These are phyloP conservation scores for Orthosia gracilis DNA, from an alignment of 2,888 invertebrate species.

Conservation along the genomic window DNA sequence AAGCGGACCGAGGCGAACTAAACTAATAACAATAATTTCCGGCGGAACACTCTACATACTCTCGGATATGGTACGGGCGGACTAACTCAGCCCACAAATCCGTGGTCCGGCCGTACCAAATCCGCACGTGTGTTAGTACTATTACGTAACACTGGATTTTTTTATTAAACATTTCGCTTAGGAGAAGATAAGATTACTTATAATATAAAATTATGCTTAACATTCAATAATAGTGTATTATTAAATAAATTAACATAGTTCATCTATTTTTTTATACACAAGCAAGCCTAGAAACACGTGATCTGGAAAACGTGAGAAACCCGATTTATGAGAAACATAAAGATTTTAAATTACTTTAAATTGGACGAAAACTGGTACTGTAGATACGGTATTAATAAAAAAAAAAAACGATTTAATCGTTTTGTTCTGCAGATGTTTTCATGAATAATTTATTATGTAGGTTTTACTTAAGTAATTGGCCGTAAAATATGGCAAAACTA, in stretches of 20 bases:
- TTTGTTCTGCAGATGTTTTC: not conserved
- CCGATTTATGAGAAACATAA: no score
- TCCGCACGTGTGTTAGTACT: no score
- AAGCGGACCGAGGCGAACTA: no score
- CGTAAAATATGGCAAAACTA: not conserved
- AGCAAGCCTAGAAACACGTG: not conserved
- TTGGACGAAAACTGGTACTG: not conserved
- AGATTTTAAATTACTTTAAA: conserved; percentile 1
- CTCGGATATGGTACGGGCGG: no score
- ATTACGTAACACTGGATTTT: no score
- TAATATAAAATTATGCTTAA: not conserved
- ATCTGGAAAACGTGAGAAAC: conserved; percentile 1
- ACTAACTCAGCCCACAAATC: no score
- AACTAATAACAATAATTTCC: no score
- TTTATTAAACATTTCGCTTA: no score
- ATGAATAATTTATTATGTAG: not conserved
- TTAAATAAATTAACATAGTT: not conserved
- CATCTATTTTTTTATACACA: not conserved
- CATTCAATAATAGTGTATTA: not conserved
- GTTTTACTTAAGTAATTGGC: not conserved
- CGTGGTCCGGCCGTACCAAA: no score
- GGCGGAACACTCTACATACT: no score
- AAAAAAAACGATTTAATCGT: not conserved
- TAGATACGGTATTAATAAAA: not conserved
- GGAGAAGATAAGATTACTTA: not conserved